These are phyloP conservation scores for Mormyrops boulengeri DNA, from an alignment of 2,797 vertebrate genomes.

Conservation along the genomic window DNA sequence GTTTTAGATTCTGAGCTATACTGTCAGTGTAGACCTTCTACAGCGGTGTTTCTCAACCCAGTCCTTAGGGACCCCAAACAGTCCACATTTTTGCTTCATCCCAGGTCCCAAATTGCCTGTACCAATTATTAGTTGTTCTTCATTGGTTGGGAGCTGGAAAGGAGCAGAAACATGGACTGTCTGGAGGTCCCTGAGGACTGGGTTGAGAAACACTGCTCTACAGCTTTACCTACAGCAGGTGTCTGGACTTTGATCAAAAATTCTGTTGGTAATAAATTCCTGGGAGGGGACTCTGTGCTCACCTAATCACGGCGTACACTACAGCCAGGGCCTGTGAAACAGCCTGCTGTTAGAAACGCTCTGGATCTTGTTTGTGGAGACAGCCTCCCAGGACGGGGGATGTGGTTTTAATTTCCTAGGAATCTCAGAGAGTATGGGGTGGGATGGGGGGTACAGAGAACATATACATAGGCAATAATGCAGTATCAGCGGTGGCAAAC, in stretches of 20 bases:
- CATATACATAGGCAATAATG: background rate
- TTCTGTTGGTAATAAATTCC: background rate
- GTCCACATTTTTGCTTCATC: background rate
- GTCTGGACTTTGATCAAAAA: conserved; percentile 2
- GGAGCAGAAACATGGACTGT: background rate
- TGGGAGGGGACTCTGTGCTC: background rate
- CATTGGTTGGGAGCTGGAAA: background rate
- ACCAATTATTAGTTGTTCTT: background rate
- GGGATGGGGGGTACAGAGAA: background rate
- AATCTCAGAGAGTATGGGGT: background rate
- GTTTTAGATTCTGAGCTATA: background rate
- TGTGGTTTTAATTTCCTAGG: conserved; percentile 8
- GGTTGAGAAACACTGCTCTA: background rate
- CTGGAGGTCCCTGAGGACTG: background rate
- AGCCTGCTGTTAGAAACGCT: background rate
- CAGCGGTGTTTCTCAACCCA: background rate
- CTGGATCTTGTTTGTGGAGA: background rate
- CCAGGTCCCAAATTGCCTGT: background rate
- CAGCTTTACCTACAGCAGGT: conserved; percentile 1
- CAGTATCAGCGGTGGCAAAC: background rate
- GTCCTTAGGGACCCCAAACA: background rate
- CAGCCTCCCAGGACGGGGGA: background rate
- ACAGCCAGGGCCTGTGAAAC: background rate
- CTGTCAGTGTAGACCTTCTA: background rate
- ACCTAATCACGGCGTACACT: background rate